Conservation (phyloP, 2,797 vertebrate genomes). For the Phrynocephalus vlangalii region DNA sequence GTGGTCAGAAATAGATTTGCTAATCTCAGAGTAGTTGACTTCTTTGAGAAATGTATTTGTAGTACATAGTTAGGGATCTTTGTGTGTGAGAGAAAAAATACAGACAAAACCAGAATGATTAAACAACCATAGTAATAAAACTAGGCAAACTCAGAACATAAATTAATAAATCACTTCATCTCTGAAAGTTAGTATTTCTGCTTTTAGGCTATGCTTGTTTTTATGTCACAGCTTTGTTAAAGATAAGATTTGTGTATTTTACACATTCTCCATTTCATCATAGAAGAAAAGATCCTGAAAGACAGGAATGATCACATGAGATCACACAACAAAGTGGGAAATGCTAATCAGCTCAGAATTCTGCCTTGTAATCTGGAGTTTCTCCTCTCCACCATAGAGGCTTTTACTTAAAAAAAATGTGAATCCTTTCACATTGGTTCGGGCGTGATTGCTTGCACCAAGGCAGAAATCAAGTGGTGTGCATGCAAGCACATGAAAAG, state of each 20-base stretch:
- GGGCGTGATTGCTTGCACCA: too few relatives aligned
- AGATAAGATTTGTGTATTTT: background rate
- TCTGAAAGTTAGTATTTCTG: background rate
- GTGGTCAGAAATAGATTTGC: conserved; percentile 29
- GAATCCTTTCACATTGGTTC: too few relatives aligned
- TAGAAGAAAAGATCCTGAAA: background rate
- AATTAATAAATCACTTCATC: background rate
- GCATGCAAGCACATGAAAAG: too few relatives aligned
- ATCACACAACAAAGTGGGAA: too few relatives aligned
- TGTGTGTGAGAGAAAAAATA: accelerated
- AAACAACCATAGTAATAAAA: background rate
- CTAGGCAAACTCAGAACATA: background rate
- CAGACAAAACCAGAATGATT: background rate
- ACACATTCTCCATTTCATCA: background rate
- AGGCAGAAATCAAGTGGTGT: too few relatives aligned
- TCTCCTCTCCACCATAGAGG: too few relatives aligned
- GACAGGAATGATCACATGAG: too few relatives aligned
- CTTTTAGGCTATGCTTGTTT: background rate
- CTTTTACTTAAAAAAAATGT: too few relatives aligned
- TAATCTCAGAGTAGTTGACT: conserved; percentile 31
- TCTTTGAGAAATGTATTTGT: background rate
- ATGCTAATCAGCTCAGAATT: too few relatives aligned
- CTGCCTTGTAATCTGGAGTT: too few relatives aligned
- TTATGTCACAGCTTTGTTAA: background rate
- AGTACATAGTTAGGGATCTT: background rate